Conservation (phyloP, 2,888 invertebrate species). For the Caenorhabditis parvicauda region DNA sequence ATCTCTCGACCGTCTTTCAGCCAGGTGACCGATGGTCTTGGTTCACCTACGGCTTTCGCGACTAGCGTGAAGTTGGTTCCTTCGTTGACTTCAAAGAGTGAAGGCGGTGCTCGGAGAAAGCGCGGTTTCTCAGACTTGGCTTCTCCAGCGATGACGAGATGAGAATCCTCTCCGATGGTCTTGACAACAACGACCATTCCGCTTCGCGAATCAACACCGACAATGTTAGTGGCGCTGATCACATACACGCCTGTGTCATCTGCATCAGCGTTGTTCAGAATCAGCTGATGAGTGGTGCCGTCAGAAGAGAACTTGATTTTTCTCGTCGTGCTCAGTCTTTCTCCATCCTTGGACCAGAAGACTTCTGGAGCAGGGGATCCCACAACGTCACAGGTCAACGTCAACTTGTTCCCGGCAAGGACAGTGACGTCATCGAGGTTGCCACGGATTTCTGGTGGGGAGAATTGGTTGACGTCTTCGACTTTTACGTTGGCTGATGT, state of each 20-base stretch:
- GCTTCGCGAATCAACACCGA: slow-evolving; percentile 46
- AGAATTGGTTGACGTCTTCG: slow-evolving; percentile 33
- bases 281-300: slow-evolving; percentile 41
- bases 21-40: slow-evolving; percentile 53
- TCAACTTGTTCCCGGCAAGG: slow-evolving; percentile 36
- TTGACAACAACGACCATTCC: slow-evolving; percentile 50
- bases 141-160: slow-evolving; percentile 51
- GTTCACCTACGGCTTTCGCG: slow-evolving; percentile 47
- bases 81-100: slow-evolving; percentile 46
- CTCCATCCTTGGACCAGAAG: slow-evolving; percentile 58
- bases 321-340: slow-evolving; percentile 40
- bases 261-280: slow-evolving; percentile 30
- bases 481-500: slow-evolving; percentile 36
- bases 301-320: slow-evolving; percentile 38
- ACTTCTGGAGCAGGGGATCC: slow-evolving; percentile 64
- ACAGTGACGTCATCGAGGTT: slow-evolving; percentile 33
- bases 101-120: slow-evolving; percentile 47
- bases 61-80: slow-evolving; percentile 44
- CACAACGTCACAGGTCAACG: slow-evolving; percentile 63
- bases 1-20: slow-evolving; percentile 54
- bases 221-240: slow-evolving; percentile 34
- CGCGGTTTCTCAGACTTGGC: slow-evolving; percentile 32
- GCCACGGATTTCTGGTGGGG: slow-evolving; percentile 31
- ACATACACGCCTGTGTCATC: slow-evolving; percentile 56
- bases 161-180: slow-evolving; percentile 46